Percentiles rank a stretch among this genome's conserved stretches.
Evolutionary conservation across 2,888 invertebrate genomes (phyloP).

Genomic region (Lutraria lutraria): DNA sequence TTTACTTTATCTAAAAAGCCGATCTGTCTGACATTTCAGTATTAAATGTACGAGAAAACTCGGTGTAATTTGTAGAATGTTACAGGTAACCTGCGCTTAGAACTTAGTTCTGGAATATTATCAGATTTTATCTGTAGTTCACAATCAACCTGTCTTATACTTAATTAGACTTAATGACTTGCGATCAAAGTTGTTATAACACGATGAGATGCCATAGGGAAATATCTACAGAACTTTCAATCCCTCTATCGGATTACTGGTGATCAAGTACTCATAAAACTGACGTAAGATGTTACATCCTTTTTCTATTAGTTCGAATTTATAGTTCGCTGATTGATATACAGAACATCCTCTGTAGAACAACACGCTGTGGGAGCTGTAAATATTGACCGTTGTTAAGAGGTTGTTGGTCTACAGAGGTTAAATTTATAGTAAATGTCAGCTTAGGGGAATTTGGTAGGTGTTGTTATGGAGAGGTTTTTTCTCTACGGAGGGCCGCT

Average conservation of each 20-base stretch:
- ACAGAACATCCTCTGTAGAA: no score
- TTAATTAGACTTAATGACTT: slow-evolving; percentile 4
- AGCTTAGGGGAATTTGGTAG: no score
- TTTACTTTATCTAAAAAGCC: no score
- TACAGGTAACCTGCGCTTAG: not conserved
- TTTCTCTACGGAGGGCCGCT: no score
- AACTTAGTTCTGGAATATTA: not conserved
- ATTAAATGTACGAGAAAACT: no score
- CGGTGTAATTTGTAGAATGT: not conserved
- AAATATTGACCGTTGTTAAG: no score
- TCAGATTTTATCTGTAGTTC: not conserved
- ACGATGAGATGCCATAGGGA: not conserved
- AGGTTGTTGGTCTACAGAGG: no score
- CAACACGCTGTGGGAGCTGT: no score
- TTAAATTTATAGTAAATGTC: no score
- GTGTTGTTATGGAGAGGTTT: no score
- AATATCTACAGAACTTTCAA: not conserved
- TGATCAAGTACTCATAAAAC: not conserved
- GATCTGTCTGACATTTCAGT: no score
- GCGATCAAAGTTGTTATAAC: not conserved
- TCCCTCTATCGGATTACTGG: not conserved
- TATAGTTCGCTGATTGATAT: not conserved
- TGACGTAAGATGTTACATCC: not conserved
- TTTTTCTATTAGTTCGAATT: not conserved
- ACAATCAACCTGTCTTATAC: not conserved